A percentile compares a stretch with the other conserved stretches of the same genome.
Conservation (phyloP, 2,888 invertebrate genomes). For the Caenorhabditis angaria region DNA sequence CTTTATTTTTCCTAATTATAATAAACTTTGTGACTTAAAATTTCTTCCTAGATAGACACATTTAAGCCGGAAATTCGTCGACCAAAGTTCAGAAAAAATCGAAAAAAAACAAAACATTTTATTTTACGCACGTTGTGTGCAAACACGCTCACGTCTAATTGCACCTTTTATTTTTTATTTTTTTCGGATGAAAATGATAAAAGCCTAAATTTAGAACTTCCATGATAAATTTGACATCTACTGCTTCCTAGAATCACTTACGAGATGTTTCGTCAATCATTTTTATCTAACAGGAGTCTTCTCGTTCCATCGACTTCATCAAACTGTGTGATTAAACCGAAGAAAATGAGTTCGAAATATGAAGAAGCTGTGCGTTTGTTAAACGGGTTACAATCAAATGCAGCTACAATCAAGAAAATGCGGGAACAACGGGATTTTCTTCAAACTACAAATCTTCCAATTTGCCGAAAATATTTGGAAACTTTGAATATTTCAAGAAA, state of each 20-base stretch:
- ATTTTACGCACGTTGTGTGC: conserved; percentile 22
- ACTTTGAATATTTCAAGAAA: conserved; percentile 43
- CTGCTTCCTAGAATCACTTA: background rate
- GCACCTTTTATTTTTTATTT: conserved; percentile 10
- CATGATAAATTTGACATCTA: background rate
- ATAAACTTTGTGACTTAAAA: too few relatives aligned
- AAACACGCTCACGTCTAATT: conserved; percentile 29
- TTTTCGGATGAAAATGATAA: background rate
- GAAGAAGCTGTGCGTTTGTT: conserved; percentile 59
- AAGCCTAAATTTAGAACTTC: background rate
- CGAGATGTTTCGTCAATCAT: conserved; percentile 29
- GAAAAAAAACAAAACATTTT: conserved; percentile 10
- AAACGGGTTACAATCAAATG: conserved; percentile 68
- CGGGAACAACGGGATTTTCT: conserved; percentile 58
- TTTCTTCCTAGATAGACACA: conserved; percentile 3
- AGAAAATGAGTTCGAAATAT: conserved; percentile 30
- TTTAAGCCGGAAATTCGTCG: conserved; percentile 13
- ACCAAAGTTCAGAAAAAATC: conserved; percentile 13
- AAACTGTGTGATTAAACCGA: conserved; percentile 30
- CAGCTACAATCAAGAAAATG: conserved; percentile 60
- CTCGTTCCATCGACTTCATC: conserved; percentile 24
- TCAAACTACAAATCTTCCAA: conserved; percentile 47
- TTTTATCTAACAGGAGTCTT: conserved; percentile 31
- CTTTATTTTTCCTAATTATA: too few relatives aligned
- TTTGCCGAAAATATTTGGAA: conserved; percentile 41